A percentile compares a stretch with the other conserved stretches of the same genome.
Evolutionary conservation across 2,888 invertebrate species (phyloP).

Genomic region (Drosophila fulvimacula): DNA sequence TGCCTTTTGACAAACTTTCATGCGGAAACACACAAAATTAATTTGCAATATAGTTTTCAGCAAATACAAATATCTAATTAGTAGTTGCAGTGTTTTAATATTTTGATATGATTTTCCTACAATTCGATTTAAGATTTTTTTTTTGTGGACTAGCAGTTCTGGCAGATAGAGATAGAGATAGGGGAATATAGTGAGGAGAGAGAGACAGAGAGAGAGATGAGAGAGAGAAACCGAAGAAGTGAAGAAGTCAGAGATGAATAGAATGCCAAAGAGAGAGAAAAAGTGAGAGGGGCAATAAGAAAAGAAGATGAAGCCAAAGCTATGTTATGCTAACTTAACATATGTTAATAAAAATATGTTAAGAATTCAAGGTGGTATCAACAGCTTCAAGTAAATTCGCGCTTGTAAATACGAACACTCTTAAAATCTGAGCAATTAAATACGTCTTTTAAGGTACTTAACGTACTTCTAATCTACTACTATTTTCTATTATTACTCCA

Average conservation of each 20-base stretch:
- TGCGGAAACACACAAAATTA: neutral
- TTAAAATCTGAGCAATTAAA: too few relatives aligned
- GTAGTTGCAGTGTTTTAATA: neutral
- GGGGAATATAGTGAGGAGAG: neutral
- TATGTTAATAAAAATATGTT: too few relatives aligned
- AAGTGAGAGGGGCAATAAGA: too few relatives aligned
- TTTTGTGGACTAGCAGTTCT: neutral
- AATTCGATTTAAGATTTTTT: neutral
- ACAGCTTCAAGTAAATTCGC: too few relatives aligned
- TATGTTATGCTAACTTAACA: too few relatives aligned
- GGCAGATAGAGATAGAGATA: neutral
- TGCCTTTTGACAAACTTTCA: constrained; percentile 1
- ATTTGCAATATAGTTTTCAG: constrained; percentile 7
- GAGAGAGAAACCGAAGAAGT: too few relatives aligned
- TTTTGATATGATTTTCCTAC: neutral
- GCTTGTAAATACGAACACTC: too few relatives aligned
- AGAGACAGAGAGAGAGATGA: neutral
- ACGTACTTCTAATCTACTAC: neutral
- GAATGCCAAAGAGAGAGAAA: neutral
- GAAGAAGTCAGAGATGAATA: too few relatives aligned
- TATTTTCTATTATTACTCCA: neutral
- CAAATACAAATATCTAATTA: constrained; percentile 10
- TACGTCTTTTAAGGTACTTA: too few relatives aligned
- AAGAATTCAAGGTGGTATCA: too few relatives aligned
- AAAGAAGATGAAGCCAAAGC: neutral